Percentiles rank a stretch among this genome's conserved stretches.
Evolutionary conservation across 2,113 vertebrate species (phyloP).

Genomic region (Procavia capensis): DNA sequence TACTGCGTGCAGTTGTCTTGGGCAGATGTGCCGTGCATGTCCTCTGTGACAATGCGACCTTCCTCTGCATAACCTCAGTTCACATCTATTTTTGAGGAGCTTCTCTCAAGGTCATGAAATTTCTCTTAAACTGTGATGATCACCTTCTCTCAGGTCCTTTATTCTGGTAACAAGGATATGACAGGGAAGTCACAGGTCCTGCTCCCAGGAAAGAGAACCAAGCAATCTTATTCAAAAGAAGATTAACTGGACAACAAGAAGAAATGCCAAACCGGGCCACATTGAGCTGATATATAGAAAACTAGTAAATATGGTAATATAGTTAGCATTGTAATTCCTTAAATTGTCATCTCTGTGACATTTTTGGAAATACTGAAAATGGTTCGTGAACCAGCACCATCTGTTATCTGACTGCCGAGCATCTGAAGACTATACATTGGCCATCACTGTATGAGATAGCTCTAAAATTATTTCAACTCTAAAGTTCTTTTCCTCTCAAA

Average conservation of each 20-base stretch:
- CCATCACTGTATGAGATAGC: not conserved
- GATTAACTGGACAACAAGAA: not conserved
- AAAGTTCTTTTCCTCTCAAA: not conserved
- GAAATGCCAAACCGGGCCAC: not conserved
- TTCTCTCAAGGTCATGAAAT: not conserved
- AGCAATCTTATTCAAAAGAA: not conserved
- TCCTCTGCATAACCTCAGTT: not conserved
- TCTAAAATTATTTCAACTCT: not conserved
- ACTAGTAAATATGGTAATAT: conserved; percentile 1
- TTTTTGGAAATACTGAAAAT: not conserved
- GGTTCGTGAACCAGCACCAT: not conserved
- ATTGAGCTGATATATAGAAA: not conserved
- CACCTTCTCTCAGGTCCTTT: not conserved
- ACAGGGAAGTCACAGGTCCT: not conserved
- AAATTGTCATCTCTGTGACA: not conserved
- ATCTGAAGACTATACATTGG: not conserved
- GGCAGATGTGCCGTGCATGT: not conserved
- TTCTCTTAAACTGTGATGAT: not conserved
- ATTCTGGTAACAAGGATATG: not conserved
- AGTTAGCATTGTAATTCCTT: not conserved
- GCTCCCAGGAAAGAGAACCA: not conserved
- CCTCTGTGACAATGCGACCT: not conserved
- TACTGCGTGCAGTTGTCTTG: not conserved
- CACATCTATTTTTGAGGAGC: not conserved
- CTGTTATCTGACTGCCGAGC: not conserved